Percentiles rank a stretch among this genome's conserved stretches.
These are phyloP conservation scores for Matsumurasca onukii DNA, from an alignment of 1,140 invertebrate species.

Conservation along the genomic window DNA sequence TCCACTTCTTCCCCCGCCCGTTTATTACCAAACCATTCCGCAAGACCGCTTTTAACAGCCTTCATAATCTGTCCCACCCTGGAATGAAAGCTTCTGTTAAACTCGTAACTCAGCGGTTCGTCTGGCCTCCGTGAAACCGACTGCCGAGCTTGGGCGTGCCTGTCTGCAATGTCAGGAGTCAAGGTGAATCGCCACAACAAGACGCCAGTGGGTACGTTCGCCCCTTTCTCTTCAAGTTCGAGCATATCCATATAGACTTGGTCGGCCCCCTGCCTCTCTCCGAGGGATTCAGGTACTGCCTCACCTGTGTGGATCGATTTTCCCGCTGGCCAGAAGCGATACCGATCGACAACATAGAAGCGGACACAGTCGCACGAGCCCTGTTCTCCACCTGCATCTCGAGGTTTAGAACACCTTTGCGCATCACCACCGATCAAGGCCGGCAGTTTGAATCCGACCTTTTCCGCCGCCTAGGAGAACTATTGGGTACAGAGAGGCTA, in stretches of 20 bases:
- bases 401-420: neutral
- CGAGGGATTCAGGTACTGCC: neutral
- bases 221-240: neutral
- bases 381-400: neutral
- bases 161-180: neutral
- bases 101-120: neutral
- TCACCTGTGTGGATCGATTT: neutral
- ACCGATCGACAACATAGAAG: neutral
- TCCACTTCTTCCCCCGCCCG: too few relatives aligned
- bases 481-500: too few relatives aligned
- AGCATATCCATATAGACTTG: neutral
- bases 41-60: neutral
- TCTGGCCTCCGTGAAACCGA: neutral
- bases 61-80: neutral
- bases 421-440: conserved; percentile 4
- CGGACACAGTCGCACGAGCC: neutral
- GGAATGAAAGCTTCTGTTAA: neutral
- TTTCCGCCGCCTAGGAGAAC: neutral
- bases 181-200: neutral
- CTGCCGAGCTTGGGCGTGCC: neutral
- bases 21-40: too few relatives aligned
- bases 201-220: neutral
- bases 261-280: neutral
- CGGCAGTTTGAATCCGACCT: neutral
- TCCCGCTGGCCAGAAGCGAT: conserved; percentile 1